Evolutionary conservation across 1,140 invertebrate genomes (phyloP).

Genomic region (Bombus superbus): DNA sequence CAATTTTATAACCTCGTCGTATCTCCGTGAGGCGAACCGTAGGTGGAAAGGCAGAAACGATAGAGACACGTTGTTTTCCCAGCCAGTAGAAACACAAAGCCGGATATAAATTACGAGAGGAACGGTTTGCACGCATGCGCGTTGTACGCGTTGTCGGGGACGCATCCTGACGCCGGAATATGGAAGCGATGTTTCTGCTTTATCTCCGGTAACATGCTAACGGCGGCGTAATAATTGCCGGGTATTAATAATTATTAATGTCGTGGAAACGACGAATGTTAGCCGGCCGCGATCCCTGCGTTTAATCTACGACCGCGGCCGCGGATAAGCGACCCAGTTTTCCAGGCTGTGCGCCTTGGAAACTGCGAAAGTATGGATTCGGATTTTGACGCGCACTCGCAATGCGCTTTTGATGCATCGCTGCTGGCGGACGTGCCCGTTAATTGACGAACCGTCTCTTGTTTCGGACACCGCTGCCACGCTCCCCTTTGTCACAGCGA

Average conservation of each 20-base stretch:
- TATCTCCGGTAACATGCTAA: slow-evolving; percentile 17
- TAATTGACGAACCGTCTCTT: slow-evolving; percentile 37
- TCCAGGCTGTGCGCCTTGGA: slow-evolving; percentile 34
- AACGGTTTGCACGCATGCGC: background rate
- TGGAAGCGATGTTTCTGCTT: background rate
- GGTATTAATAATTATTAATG: slow-evolving; percentile 49
- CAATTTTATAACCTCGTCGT: background rate
- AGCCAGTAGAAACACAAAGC: background rate
- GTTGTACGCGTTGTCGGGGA: no score
- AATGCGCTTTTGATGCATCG: slow-evolving; percentile 53
- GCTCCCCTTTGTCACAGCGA: background rate
- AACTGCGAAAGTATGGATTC: slow-evolving; percentile 52
- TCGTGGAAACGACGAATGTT: slow-evolving; percentile 15
- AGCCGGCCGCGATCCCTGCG: background rate
- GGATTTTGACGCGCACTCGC: slow-evolving; percentile 53
- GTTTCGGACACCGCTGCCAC: background rate
- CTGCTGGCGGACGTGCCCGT: slow-evolving; percentile 14
- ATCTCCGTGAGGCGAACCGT: background rate
- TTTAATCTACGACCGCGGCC: slow-evolving; percentile 34
- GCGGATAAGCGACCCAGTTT: slow-evolving; percentile 46
- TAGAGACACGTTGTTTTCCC: background rate
- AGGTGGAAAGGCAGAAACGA: background rate
- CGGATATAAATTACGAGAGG: slow-evolving; percentile 13
- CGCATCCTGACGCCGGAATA: background rate
- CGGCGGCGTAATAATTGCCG: slow-evolving; percentile 11